Evolutionary conservation across 1,140 invertebrate species (phyloP), one percentile per base, ranked within the genome.

Genomic region (Episyrphus balteatus): DNA sequence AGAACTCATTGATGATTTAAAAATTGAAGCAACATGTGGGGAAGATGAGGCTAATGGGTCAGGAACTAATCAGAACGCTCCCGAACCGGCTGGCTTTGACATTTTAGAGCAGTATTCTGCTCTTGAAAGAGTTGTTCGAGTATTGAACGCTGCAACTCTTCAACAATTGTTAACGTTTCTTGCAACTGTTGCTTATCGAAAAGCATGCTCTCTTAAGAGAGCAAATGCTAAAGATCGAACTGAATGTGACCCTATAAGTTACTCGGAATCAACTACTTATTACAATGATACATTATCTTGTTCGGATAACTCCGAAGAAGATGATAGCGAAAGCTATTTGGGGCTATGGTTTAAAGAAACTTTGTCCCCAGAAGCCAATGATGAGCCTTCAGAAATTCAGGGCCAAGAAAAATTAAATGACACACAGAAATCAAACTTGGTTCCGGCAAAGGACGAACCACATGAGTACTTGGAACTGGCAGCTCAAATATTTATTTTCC

Each of bases 301-400:
- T 64, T 90, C 89, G 0, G 86, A 89, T 52, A 88, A 91, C 57
- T 91, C 85, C 47, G 87, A 87, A 50, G 88, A 90, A 66, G 87
- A 84, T 82, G 63, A 69, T 44, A 92, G 87, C 69, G 91, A 94
- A 68, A 88, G 89, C 2, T 82, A 94, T 51, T 75, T 94, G 56
- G 90, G 90, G 1, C 76, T 89, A 46, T 93, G 90, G 88, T 92
- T 94, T 71, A 89, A 93, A 64, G 88, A 92, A 66, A 92, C 89
- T 0, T 67, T 93, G 13, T 87, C 86, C 12, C 81, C 83, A 1
- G 85, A 87, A 53, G 73, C 73, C 1, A 74, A 74, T 41, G 82
- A 86, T 21, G 75, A 80, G 50, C 58, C 70, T 9, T 74, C 70
- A 38, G 70, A 74, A 2, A 61, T 58, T 9, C 66, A 62, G 13